Evolutionary conservation across 2,797 vertebrate genomes (phyloP).

Genomic region (Protosalanx chinensis): DNA sequence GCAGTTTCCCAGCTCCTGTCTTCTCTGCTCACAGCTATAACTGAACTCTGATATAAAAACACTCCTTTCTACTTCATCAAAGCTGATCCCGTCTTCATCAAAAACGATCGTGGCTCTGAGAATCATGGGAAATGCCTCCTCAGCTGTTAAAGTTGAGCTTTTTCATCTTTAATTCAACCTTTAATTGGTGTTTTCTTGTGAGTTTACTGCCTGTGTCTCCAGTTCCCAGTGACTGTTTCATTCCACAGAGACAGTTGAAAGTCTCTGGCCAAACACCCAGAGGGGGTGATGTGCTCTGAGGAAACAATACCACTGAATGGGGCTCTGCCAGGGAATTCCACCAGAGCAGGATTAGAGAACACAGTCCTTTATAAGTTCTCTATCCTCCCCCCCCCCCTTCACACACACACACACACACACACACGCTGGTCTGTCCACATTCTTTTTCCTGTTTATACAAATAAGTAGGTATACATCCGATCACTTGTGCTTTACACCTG

Average conservation of each 20-base stretch:
- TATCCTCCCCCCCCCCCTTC: slow-evolving; percentile 20
- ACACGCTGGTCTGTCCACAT: slow-evolving; percentile 2
- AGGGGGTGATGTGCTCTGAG: slow-evolving; percentile 43
- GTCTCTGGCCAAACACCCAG: background rate
- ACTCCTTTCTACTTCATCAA: background rate
- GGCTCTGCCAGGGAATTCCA: slow-evolving; percentile 69
- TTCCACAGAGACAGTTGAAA: slow-evolving; percentile 2
- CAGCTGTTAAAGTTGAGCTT: background rate
- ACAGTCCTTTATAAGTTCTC: slow-evolving; percentile 52
- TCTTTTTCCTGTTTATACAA: slow-evolving; percentile 6
- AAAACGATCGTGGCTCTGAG: background rate
- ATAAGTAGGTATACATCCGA: slow-evolving; percentile 1
- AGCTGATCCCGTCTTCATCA: too few species aligned
- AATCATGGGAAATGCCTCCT: too few species aligned
- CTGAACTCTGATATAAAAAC: background rate
- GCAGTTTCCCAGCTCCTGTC: slow-evolving; percentile 65
- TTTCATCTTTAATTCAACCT: background rate
- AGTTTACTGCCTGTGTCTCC: background rate
- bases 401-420: background rate
- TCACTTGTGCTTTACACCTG: background rate
- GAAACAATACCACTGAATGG: slow-evolving; percentile 56
- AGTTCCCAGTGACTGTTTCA: background rate
- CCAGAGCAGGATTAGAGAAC: slow-evolving; percentile 62
- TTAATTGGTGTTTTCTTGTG: background rate
- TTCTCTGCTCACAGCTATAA: slow-evolving; percentile 53